Percentiles rank a stretch among this genome's conserved stretches.
Conservation (phyloP, 2,113 vertebrate genomes). For the Saccopteryx leptura region DNA sequence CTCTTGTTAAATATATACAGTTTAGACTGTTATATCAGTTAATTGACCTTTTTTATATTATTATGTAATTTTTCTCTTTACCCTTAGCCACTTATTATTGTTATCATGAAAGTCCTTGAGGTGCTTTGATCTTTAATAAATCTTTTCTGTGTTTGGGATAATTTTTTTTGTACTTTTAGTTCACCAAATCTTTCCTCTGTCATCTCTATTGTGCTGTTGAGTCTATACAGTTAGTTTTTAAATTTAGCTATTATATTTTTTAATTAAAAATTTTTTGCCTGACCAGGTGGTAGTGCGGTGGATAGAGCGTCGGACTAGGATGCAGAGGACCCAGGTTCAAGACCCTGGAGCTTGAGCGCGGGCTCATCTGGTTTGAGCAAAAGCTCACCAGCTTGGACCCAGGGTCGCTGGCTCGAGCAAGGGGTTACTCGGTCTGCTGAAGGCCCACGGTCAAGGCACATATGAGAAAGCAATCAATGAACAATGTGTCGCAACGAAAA, state of each 20-base stretch:
- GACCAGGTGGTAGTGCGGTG: no score
- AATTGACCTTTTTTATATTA: background rate
- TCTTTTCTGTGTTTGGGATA: background rate
- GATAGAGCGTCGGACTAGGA: no score
- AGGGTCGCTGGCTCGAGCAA: no score
- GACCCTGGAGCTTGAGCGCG: no score
- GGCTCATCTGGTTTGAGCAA: no score
- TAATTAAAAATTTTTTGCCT: background rate
- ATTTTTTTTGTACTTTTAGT: background rate
- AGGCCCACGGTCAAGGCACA: no score
- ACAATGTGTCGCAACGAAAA: no score
- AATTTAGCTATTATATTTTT: constrained; percentile 4
- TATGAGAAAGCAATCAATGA: no score
- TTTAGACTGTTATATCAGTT: constrained; percentile 7
- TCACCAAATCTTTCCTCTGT: background rate
- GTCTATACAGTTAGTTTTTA: background rate
- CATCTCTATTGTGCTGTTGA: background rate
- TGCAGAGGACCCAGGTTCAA: no score
- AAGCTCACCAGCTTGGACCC: no score
- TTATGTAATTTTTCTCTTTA: background rate
- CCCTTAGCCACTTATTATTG: background rate
- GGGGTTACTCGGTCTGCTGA: no score
- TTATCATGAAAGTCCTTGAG: background rate
- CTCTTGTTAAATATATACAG: background rate
- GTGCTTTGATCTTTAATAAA: background rate